Base-by-base conservation (phyloP, 1,140 invertebrate genomes). In the Drosophila athabasca region DNA sequence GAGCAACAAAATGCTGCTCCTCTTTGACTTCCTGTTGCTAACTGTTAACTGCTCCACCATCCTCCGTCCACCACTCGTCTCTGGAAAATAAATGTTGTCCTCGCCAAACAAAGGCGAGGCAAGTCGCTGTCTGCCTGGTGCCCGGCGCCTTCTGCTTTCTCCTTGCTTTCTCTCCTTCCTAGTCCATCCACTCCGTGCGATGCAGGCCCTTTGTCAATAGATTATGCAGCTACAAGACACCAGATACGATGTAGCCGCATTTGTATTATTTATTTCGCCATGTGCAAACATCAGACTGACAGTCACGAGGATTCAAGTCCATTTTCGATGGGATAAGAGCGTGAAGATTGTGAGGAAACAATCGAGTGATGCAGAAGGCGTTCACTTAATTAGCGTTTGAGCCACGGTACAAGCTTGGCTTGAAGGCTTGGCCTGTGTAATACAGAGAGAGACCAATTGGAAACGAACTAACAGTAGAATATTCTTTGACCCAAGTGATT, bases 61-160 rank as follows among this genome's bases (percentile, higher is more conserved):
- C 44, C 41, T 17, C 8, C 29, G 17, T 9, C 35, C 45, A 39
- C 51, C 35, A 8, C 62, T 35, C 41, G 53, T 45, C 17, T 24
- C 51, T 48, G 73, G 58, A 74, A 74, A 85, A 85, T 87, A 87
- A 85, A 81, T 81, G 68, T 75, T 81, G 68, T 70, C 50, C 48
- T 67, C 65, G 69, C 74, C 81, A 85, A 81, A 85, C 81, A 84
- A 85, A 85, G 82, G 82, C 68, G 45, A 66, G 72, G 49, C 73
- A 45, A 64, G 45, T 49, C 43, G 17, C 29, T 15, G 45, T 44
- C 43, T 48, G 29, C 24, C 29, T 17, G 9, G 5, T 35, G 31
- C 26, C 22, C 24, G 2, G 22, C 19, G 24, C 49, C 31, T 49
- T 24, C 45, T 49, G 31, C 62, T 13, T 35, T n/a, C 6, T n/a